Percentiles rank a stretch among this genome's conserved stretches.
Evolutionary conservation across 2,797 vertebrate genomes (phyloP).

Genomic region (Dermochelys coriacea): DNA sequence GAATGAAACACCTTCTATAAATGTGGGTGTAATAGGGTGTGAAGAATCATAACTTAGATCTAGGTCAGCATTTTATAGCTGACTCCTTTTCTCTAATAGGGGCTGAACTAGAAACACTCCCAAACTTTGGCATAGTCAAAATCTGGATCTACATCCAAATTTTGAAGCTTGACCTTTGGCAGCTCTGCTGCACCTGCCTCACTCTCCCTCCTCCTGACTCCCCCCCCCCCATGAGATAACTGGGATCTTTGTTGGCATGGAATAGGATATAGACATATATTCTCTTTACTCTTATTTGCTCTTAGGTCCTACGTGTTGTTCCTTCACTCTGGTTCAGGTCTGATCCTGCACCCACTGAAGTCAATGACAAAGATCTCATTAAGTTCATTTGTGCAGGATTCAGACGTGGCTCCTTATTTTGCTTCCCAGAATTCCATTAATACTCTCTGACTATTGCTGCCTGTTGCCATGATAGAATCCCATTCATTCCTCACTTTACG

Average conservation of each 20-base stretch:
- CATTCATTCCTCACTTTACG: neutral
- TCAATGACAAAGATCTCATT: neutral
- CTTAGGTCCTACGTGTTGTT: neutral
- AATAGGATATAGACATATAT: neutral
- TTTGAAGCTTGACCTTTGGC: neutral
- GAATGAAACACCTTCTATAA: neutral
- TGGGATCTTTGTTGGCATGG: neutral
- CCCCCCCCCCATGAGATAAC: neutral
- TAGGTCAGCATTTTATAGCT: neutral
- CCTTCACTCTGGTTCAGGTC: neutral
- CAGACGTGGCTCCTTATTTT: fast-evolving
- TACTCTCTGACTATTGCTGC: neutral
- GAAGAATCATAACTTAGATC: neutral
- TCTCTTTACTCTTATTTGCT: neutral
- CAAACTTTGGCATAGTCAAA: neutral
- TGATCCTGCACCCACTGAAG: neutral
- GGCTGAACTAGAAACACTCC: neutral
- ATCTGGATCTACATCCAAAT: neutral
- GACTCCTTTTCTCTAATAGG: neutral
- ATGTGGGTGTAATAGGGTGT: neutral
- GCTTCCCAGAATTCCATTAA: neutral
- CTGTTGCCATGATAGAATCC: neutral
- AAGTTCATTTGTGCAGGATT: neutral
- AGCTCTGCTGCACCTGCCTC: neutral
- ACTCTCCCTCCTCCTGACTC: neutral